Conservation (phyloP, 2,113 vertebrate genomes). For the Dermatemys mawii region DNA sequence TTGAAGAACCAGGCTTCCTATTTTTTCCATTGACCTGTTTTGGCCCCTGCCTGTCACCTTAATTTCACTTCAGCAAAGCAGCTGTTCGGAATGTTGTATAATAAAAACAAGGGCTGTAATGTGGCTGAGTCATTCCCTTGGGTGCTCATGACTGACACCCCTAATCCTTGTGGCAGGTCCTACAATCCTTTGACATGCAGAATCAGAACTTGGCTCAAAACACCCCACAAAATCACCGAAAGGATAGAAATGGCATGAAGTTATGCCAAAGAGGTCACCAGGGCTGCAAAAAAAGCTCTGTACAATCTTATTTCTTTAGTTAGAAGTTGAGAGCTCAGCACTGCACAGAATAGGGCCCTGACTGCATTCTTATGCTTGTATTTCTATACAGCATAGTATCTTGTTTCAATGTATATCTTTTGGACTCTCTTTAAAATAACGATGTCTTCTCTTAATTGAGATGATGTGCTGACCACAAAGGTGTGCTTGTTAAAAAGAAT, state of each 20-base stretch:
- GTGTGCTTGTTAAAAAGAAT: not conserved
- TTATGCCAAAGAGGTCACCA: not conserved
- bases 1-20: not conserved
- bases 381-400: not conserved
- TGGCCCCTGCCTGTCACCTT: not conserved
- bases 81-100: not conserved
- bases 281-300: not conserved
- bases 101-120: not conserved
- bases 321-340: not conserved
- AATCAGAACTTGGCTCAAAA: not conserved
- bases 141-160: not conserved
- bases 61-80: not conserved
- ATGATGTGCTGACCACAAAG: rapidly evolving
- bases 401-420: not conserved
- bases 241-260: not conserved
- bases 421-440: not conserved
- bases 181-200: not conserved
- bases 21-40: not conserved
- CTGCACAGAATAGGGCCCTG: rapidly evolving
- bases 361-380: not conserved
- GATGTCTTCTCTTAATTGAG: not conserved
- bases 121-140: not conserved
- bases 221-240: not conserved
- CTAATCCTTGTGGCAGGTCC: not conserved
- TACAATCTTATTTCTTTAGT: rapidly evolving